These are phyloP conservation scores for Cylloceria caligata DNA, from an alignment of 2,888 invertebrate genomes.

Conservation along the genomic window DNA sequence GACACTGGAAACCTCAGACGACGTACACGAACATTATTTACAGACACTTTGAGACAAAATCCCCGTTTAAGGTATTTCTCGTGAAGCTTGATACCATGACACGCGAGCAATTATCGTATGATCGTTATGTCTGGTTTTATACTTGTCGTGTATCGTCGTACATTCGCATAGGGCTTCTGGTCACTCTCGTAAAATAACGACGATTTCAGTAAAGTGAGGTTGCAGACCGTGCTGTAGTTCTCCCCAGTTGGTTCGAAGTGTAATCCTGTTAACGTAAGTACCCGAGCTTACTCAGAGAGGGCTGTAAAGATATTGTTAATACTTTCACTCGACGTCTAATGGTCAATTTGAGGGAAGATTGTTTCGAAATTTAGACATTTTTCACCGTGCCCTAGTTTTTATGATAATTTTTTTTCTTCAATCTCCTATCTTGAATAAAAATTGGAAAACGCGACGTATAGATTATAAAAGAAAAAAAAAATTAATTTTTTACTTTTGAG, in stretches of 20 bases:
- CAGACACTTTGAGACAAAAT: constrained; percentile 36
- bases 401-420: background rate
- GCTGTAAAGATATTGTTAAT: constrained; percentile 39
- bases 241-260: constrained; percentile 15
- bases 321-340: background rate
- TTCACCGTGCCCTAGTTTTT: background rate
- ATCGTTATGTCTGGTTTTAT: constrained; percentile 47
- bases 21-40: constrained; percentile 41
- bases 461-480: no score
- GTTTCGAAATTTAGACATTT: background rate
- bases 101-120: constrained; percentile 49
- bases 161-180: constrained; percentile 51
- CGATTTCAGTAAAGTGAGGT: constrained; percentile 50
- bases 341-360: constrained; percentile 9
- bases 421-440: background rate
- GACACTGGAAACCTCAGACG: constrained; percentile 15
- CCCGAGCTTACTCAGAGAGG: constrained; percentile 31
- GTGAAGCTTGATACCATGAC: constrained; percentile 54
- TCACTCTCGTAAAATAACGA: constrained; percentile 61
- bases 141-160: constrained; percentile 30
- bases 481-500: no score
- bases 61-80: constrained; percentile 48
- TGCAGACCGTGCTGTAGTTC: constrained; percentile 5
- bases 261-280: constrained; percentile 54
- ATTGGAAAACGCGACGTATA: no score